Evolutionary conservation across 2,113 vertebrate genomes (phyloP).

Genomic region (Octodon degus): DNA sequence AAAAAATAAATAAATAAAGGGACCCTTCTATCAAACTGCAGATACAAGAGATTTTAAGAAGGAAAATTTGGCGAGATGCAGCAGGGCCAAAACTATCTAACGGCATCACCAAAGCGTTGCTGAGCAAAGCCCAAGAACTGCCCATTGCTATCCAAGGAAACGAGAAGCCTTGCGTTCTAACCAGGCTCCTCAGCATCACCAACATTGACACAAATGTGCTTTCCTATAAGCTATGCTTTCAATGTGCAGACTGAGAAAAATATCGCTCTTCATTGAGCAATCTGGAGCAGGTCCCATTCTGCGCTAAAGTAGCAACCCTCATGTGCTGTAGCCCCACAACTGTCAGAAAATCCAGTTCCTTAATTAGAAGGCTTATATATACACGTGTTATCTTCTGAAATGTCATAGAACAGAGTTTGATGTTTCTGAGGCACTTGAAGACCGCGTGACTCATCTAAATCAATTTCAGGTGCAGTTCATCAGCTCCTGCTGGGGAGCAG

Average conservation of each 20-base stretch:
- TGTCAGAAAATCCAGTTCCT: not conserved
- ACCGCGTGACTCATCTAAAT: not conserved
- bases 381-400: conserved; percentile 50
- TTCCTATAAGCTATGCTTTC: not conserved
- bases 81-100: conserved; percentile 92
- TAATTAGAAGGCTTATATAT: not conserved
- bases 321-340: not conserved
- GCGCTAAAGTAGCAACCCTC: not conserved
- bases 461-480: conserved; percentile 48
- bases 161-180: not conserved
- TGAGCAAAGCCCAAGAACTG: conserved; percentile 95
- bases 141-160: conserved; percentile 91
- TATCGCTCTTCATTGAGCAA: not conserved
- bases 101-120: conserved; percentile 93
- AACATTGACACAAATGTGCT: not conserved
- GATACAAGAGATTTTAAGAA: conserved; percentile 58
- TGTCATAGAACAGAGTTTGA: conserved; percentile 34
- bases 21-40: conserved; percentile 54
- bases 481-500: not conserved
- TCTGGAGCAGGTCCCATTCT: not conserved
- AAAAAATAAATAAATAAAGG: conserved; percentile 48
- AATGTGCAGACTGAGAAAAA: not conserved
- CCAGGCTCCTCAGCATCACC: not conserved
- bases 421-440: conserved; percentile 50
- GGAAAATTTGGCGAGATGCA: conserved; percentile 68